Evolutionary conservation across 1,140 invertebrate genomes (phyloP).

Genomic region (Eriocheir sinensis): DNA sequence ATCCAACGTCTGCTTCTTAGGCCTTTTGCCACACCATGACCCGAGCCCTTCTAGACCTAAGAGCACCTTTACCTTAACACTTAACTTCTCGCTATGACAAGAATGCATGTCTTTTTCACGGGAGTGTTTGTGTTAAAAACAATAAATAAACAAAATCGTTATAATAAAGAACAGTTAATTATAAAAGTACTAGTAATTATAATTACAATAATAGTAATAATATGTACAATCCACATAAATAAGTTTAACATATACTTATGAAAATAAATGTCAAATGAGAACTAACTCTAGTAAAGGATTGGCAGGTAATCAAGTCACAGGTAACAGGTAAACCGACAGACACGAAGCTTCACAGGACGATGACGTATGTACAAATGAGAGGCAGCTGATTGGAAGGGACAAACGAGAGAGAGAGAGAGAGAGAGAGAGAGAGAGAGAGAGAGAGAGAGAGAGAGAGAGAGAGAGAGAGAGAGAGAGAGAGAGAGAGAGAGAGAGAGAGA

Average conservation of each 20-base stretch:
- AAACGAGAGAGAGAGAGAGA: not conserved
- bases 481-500: not conserved
- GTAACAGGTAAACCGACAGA: not conserved
- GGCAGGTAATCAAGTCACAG: not conserved
- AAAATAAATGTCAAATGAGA: slow-evolving; percentile 33
- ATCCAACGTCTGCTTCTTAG: slow-evolving; percentile 69
- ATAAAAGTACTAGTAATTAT: slow-evolving; percentile 54
- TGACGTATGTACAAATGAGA: slow-evolving; percentile 2
- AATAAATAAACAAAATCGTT: slow-evolving; percentile 57
- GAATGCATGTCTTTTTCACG: slow-evolving; percentile 73
- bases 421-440: not conserved
- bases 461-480: not conserved
- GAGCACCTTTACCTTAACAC: slow-evolving; percentile 63
- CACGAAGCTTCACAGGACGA: not conserved
- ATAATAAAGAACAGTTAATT: slow-evolving; percentile 57
- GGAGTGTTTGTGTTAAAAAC: slow-evolving; percentile 76
- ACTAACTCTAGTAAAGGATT: not conserved
- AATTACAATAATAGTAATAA: slow-evolving; percentile 61
- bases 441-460: not conserved
- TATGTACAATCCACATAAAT: slow-evolving; percentile 72
- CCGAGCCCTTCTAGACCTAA: slow-evolving; percentile 53
- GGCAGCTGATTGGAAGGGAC: not conserved
- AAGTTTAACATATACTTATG: slow-evolving; percentile 63
- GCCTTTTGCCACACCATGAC: slow-evolving; percentile 65
- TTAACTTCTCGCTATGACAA: slow-evolving; percentile 72